phyloP scores from a whole-genome alignment of 2,888 invertebrate species.

The Ectemnius cavifrons region DNA sequence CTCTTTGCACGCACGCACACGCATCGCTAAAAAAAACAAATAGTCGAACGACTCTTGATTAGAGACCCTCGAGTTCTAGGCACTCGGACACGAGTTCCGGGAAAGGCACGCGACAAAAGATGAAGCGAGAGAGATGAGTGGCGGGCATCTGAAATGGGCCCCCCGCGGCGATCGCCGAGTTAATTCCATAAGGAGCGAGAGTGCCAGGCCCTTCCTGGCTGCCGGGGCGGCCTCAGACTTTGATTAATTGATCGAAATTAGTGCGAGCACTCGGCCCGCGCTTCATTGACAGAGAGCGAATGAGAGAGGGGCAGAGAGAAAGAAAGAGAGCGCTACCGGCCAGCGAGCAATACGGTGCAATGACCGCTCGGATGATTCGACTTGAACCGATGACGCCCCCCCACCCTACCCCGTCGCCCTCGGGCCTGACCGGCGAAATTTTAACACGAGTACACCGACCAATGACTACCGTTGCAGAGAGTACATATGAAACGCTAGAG shows the following conservation, averaged over 20 bases:
- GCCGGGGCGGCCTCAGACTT: slow-evolving; percentile 50
- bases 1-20: slow-evolving; percentile 12
- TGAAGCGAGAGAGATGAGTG: background rate
- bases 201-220: slow-evolving; percentile 47
- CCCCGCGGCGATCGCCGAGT: slow-evolving; percentile 1
- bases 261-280: slow-evolving; percentile 65
- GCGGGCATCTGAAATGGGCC: background rate
- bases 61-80: background rate
- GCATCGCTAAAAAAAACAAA: background rate
- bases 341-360: slow-evolving; percentile 64
- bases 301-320: too few species aligned
- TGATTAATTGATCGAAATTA: slow-evolving; percentile 77
- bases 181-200: slow-evolving; percentile 15
- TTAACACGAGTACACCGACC: slow-evolving; percentile 53
- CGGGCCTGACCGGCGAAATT: slow-evolving; percentile 67
- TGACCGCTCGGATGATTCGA: slow-evolving; percentile 72
- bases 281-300: slow-evolving; percentile 67
- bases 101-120: background rate
- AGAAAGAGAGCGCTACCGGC: too few species aligned
- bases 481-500: too few species aligned
- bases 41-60: background rate
- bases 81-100: background rate
- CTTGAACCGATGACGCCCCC: slow-evolving; percentile 67
- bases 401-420: slow-evolving; percentile 49
- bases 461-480: too few species aligned